Percentiles rank a stretch among this genome's conserved stretches.
These are phyloP conservation scores for Phrynosoma platyrhinos DNA, from an alignment of 2,113 vertebrate species.

Conservation along the genomic window DNA sequence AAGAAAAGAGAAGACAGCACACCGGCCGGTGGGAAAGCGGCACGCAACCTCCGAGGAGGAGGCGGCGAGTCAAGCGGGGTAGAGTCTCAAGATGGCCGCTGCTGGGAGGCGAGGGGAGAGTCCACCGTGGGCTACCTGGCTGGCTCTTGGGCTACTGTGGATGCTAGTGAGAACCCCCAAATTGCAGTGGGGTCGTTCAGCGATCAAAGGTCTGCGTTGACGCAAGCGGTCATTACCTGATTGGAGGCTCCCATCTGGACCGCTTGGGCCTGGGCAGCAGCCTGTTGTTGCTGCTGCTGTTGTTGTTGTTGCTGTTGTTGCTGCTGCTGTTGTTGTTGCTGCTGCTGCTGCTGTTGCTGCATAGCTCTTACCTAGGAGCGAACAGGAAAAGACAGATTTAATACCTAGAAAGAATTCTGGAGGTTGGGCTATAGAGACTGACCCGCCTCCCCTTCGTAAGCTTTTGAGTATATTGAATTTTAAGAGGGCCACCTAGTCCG, in stretches of 20 bases:
- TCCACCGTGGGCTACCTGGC: too few species aligned
- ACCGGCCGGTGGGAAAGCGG: background rate
- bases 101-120: too few species aligned
- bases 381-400: too few species aligned
- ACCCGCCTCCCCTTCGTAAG: too few species aligned
- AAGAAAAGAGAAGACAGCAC: constrained; percentile 23
- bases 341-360: constrained; percentile 79
- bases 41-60: constrained; percentile 50
- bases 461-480: too few species aligned
- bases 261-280: constrained; percentile 74
- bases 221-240: constrained; percentile 72
- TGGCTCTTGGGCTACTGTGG: too few species aligned
- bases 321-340: constrained; percentile 76
- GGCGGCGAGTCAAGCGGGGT: constrained; percentile 40
- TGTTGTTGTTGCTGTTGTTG: constrained; percentile 75
- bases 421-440: too few species aligned
- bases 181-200: too few species aligned
- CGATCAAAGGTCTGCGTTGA: too few species aligned
- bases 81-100: background rate
- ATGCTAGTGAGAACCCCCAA: too few species aligned
- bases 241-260: constrained; percentile 82
- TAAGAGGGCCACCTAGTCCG: too few species aligned
- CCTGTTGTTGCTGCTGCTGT: constrained; percentile 64
- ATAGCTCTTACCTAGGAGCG: constrained; percentile 74
- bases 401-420: too few species aligned